Evolutionary conservation across 1,140 invertebrate species (phyloP).

Genomic region (Drosophila takahashii): DNA sequence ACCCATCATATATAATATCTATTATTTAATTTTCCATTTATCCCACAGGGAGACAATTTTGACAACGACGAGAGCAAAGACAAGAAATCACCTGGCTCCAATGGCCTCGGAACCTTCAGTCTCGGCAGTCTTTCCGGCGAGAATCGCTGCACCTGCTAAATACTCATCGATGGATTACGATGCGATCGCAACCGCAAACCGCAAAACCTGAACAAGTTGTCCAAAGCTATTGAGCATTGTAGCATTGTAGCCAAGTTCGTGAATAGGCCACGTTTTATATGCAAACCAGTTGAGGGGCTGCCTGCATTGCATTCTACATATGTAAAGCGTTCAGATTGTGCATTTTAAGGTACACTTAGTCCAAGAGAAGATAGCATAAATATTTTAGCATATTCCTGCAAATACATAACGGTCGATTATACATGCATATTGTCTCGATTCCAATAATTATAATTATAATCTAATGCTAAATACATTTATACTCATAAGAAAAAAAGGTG

Average conservation of each 20-base stretch:
- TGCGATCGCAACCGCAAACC: conserved; percentile 44
- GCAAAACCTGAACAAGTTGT: conserved; percentile 53
- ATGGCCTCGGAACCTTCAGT: conserved; percentile 82
- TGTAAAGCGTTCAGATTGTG: conserved; percentile 71
- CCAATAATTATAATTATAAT: conserved; percentile 64
- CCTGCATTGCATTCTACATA: conserved; percentile 10
- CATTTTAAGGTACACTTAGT: conserved; percentile 77
- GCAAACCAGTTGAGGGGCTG: conserved; percentile 8
- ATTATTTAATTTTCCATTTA: conserved; percentile 8
- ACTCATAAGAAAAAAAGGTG: conserved; percentile 64
- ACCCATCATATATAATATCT: neutral
- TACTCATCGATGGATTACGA: conserved; percentile 14
- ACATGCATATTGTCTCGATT: conserved; percentile 66
- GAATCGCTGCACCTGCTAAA: conserved; percentile 83
- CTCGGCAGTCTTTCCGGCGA: conserved; percentile 79
- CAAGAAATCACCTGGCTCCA: conserved; percentile 84
- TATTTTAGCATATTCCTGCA: conserved; percentile 76
- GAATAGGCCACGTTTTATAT: conserved; percentile 44
- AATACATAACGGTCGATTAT: conserved; percentile 63
- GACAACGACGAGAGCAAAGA: conserved; percentile 82
- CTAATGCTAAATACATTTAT: conserved; percentile 65
- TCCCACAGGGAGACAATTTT: conserved; percentile 79
- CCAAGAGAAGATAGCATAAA: conserved; percentile 74
- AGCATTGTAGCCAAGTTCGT: conserved; percentile 53
- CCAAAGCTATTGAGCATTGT: conserved; percentile 53